phyloP scores from a whole-genome alignment of 2,113 vertebrate species.

The Dromaius novaehollandiae region DNA sequence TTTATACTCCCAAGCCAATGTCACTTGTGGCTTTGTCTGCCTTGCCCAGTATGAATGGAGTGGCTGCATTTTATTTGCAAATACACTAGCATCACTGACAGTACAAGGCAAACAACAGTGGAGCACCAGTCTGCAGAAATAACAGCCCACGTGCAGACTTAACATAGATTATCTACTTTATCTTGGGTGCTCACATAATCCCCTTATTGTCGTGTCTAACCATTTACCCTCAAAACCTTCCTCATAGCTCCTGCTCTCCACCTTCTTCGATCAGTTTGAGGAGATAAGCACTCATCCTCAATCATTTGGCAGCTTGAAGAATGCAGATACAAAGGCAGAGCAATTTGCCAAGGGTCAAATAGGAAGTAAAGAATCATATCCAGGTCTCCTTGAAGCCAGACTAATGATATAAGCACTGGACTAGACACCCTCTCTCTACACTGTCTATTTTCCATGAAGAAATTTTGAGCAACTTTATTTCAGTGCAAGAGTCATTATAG shows the following conservation, averaged over 20 bases:
- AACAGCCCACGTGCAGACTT: background rate
- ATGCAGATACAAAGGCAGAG: background rate
- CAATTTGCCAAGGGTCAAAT: conserved; percentile 23
- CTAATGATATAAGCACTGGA: conserved; percentile 24
- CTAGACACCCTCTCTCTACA: background rate
- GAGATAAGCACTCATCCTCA: background rate
- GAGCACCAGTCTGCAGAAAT: background rate
- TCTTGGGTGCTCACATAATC: background rate
- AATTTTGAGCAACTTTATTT: background rate
- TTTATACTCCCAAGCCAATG: background rate
- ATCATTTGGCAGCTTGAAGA: background rate
- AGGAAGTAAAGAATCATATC: conserved; percentile 6
- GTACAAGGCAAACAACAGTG: background rate
- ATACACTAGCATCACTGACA: background rate
- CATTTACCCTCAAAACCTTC: background rate
- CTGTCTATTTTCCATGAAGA: background rate
- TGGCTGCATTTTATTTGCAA: background rate
- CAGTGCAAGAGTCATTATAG: background rate
- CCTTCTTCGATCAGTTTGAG: background rate
- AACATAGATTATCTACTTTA: background rate
- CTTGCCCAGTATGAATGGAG: background rate
- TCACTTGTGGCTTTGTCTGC: background rate
- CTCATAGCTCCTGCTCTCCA: background rate
- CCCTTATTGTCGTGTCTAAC: background rate
- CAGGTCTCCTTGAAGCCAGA: conserved; percentile 10